Evolutionary conservation across 92 coral and sea anemone genomes (phyloP), one percentile per base, ranked within the genome.

Genomic region (Umimayanthus chanpuru): DNA sequence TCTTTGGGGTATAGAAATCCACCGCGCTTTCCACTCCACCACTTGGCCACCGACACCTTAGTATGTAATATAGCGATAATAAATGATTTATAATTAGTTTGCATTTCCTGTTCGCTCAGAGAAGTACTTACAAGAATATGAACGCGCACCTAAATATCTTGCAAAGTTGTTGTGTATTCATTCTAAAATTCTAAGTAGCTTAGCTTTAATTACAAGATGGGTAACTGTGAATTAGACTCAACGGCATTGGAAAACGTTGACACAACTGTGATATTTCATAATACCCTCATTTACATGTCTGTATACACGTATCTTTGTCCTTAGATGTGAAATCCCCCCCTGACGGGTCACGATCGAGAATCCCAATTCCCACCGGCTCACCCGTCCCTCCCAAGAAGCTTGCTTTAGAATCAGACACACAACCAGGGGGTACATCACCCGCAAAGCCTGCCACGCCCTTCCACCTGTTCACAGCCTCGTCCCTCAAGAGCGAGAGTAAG

Each of bases 381-480:
- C 78, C 77, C 20, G 77, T 71, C n/a, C 87, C 87, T 25, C 43
- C 87, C 55, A 83, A 83, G 67, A 83, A 83, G 55, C 78, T 83
- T 12, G 65, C 87, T 49, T 6, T 83, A 6, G 87, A 83, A 50
- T 43, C 87, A 44, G 65, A 67, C 40, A 26, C 40, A 25, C 56
- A 81, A n/a, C 28, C 50, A 38, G 85, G 38, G 28, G 87, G 76
- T 2, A 10, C 78, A 47, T 47, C 78, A 2, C 86, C 86, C 26
- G 25, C 77, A 1, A 44, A 68, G 39, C 29, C 86, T 47, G 73
- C 86, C 41, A 82, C 86, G 32, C 86, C 86, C 40, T 82, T 82
- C 73, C 86, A 82, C 53, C 58, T 82, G 28, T 82, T 82, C 53
- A 73, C 86, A 10, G 86, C 86, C 39, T 82, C 86, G 5, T 82